Evolutionary conservation across 2,113 vertebrate genomes (phyloP).

Genomic region (Apodemus speciosus): DNA sequence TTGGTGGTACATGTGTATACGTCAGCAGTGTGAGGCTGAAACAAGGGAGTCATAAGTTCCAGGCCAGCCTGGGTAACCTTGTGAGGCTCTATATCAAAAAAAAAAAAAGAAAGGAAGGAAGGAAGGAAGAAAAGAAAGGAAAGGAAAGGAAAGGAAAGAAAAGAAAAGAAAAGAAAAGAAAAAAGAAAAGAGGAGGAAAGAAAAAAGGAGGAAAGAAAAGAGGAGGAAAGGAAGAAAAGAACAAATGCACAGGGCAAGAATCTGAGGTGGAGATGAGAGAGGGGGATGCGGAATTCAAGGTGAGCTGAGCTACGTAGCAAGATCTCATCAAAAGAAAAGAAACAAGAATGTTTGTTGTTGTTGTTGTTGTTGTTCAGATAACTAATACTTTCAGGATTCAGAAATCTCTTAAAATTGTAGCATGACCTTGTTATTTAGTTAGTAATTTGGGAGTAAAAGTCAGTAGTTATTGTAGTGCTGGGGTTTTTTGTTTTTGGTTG

Average conservation of each 20-base stretch:
- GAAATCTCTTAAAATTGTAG: background rate
- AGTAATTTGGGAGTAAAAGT: background rate
- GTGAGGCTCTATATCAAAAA: too few species aligned
- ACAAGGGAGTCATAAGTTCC: background rate
- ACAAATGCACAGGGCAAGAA: background rate
- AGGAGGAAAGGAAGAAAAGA: background rate
- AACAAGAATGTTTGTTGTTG: too few species aligned
- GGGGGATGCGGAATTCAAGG: background rate
- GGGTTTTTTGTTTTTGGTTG: background rate
- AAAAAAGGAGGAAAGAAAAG: background rate
- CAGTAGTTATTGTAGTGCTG: background rate
- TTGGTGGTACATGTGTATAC: background rate
- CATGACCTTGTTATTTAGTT: background rate
- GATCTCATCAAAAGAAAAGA: background rate
- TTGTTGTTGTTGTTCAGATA: background rate
- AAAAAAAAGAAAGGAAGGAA: background rate
- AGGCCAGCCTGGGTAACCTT: too few species aligned
- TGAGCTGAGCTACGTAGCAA: background rate
- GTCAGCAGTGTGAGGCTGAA: background rate
- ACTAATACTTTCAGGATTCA: background rate
- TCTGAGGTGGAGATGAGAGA: background rate
- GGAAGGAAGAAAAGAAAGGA: background rate
- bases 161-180: too few species aligned
- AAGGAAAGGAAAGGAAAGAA: accelerated
- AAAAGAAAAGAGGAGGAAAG: too few species aligned